These are phyloP conservation scores for Sylvilagus bachmani DNA, from an alignment of 2,113 vertebrate species.

Conservation along the genomic window DNA sequence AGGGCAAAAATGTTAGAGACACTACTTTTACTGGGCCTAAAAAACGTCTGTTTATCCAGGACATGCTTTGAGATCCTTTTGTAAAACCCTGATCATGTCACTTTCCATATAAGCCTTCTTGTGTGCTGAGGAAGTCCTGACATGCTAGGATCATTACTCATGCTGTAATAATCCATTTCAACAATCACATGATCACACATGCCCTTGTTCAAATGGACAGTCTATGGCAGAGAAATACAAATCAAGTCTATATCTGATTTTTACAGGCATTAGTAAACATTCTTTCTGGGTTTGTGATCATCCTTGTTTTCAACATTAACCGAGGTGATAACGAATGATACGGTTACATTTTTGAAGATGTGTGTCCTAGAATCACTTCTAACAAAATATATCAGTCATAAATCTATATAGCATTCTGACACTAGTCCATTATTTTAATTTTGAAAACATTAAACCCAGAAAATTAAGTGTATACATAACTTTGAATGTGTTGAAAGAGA, in stretches of 20 bases:
- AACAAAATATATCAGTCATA: neutral
- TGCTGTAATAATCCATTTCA: neutral
- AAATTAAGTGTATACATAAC: neutral
- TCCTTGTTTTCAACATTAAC: neutral
- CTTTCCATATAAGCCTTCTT: neutral
- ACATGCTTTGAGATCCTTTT: neutral
- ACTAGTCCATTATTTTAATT: neutral
- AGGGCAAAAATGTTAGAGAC: neutral
- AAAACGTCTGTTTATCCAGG: neutral
- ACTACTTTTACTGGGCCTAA: neutral
- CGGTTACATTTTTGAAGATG: neutral
- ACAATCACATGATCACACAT: neutral
- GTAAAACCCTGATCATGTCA: no score
- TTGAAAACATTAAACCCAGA: neutral
- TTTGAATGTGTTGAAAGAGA: neutral
- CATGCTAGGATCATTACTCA: neutral
- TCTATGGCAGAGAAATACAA: neutral
- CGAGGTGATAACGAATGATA: neutral
- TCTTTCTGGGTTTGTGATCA: neutral
- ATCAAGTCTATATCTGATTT: neutral
- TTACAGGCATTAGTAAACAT: neutral
- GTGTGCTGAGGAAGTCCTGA: no score
- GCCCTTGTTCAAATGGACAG: neutral
- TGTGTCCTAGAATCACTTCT: neutral
- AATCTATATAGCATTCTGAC: neutral